Evolutionary conservation across 2,888 invertebrate species (phyloP), one percentile per base, ranked within the genome.

Genomic region (Ypsolopha scabrella): DNA sequence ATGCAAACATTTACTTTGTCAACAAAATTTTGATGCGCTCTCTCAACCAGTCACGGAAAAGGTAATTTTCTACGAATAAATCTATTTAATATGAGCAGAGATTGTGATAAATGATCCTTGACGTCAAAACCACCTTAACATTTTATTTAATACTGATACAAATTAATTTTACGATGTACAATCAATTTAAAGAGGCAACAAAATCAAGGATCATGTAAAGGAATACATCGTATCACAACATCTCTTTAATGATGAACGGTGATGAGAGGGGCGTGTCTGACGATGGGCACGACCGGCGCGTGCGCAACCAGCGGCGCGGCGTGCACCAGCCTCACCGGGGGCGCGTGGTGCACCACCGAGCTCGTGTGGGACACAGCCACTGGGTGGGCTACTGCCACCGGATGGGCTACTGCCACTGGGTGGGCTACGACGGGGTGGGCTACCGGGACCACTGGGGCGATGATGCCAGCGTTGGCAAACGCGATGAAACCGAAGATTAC

Each of bases 401-500:
- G 64, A 60, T 75, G 73, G 43, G 64, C 64, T 45, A 57, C 63
- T 53, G 65, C 72, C 37, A 72, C 68, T 0, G 64, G 65, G 54
- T 68, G 72, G 50, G 71, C 70, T 53, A 67, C 67, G 7, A 67
- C 65, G 0, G 64, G 68, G 60, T 77, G 76, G 7, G 69, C 79
- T 7, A 83, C 74, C 0, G 80, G 60, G 6, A 54, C 52, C 41
- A 55, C 51, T 36, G 54, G 53, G 0, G 78, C 76, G 53, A 82
- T 74, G 51, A 80, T 57, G 1, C 83, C 83, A 0, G 74, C 81
- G 50, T 77, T 74, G 6, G 68, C 79, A 46, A 72, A 65, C 37
- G 85, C 88, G 53, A 87, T 60, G 51, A 87, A 45, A 34, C 82
- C 81, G 49, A 83, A 64, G 51, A 88, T 60, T 37, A 80, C 63